Evolutionary conservation across 2,113 vertebrate species (phyloP), one percentile per base, ranked within the genome.

Genomic region (Panurus biarmicus): DNA sequence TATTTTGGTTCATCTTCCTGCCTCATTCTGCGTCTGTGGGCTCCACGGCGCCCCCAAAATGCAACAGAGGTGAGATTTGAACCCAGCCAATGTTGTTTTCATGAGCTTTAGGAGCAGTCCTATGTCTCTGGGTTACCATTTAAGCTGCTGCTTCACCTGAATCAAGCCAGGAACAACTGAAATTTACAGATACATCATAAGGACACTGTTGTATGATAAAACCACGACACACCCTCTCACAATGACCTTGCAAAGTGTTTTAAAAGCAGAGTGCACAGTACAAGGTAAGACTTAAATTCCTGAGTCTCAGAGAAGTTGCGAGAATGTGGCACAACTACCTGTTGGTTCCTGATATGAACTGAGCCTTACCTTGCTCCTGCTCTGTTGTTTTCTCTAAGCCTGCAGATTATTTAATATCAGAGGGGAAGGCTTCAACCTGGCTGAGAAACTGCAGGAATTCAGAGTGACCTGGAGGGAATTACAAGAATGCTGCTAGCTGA

Each of bases 391-490:
- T 85, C 85, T 66, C 85, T 77, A 31, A 88, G 25, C 47, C 88
- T 79, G 74, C 74, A 89, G 91, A 96, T 97, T 97, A 90, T 97
- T 97, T 95, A 87, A 80, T 96, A 96, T 96, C 10, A 3, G 84
- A 97, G 69, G 61, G 76, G 64, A 88, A 88, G 91, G 72, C 69
- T 76, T 51, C 90, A 95, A 97, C 97, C 97, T 97, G 95, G 90
- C 85, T 97, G 92, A 97, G 96, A 97, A 96, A 87, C 85, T 47
- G 23, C 77, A 97, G 95, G 97, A 97, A 97, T 97, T 97, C 51
- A 17, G 71, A 71, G 91, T 87, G 87, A 96, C 95, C 97, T 82
- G 90, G 77, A 91, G 95, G 95, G 91, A 96, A 93, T 96, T 84
- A 65, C 66, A 97, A 94, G 97, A 97, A 98, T 97, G 96, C 40